A percentile compares a stretch with the other conserved stretches of the same genome.
Evolutionary conservation across 2,113 vertebrate species (phyloP).

Genomic region (Python bivittatus): DNA sequence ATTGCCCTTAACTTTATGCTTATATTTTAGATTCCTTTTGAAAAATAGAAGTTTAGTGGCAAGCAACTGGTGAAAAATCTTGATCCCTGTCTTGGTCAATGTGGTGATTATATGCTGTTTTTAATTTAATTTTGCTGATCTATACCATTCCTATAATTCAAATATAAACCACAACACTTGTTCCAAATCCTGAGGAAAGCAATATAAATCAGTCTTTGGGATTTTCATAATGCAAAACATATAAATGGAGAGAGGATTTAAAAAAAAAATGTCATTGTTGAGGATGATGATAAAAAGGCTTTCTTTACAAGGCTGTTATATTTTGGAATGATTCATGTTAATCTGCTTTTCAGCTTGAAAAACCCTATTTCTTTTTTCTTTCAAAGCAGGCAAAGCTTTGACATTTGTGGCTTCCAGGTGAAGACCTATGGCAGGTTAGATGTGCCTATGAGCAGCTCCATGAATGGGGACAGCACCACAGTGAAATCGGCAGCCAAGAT

Average conservation of each 20-base stretch:
- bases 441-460: too few relatives aligned
- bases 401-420: too few relatives aligned
- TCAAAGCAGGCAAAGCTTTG: slow-evolving; percentile 28
- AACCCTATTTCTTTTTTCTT: neutral
- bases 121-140: neutral
- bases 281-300: neutral
- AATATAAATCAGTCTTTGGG: neutral
- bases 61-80: neutral
- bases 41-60: slow-evolving; percentile 14
- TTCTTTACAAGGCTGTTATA: slow-evolving; percentile 30
- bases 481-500: too few relatives aligned
- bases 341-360: slow-evolving; percentile 24
- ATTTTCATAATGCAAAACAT: neutral
- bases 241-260: neutral
- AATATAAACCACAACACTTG: neutral
- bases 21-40: slow-evolving; percentile 6
- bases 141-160: neutral
- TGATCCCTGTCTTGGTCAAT: neutral
- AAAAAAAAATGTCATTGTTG: neutral
- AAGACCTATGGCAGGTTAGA: too few relatives aligned
- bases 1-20: neutral
- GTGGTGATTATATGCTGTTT: neutral
- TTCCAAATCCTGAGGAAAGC: neutral
- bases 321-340: slow-evolving; percentile 1
- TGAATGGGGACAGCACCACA: too few relatives aligned